A percentile compares a stretch with the other conserved stretches of the same genome.
Conservation (phyloP, 2,113 vertebrate species). For the Myrmecophaga tridactyla region DNA sequence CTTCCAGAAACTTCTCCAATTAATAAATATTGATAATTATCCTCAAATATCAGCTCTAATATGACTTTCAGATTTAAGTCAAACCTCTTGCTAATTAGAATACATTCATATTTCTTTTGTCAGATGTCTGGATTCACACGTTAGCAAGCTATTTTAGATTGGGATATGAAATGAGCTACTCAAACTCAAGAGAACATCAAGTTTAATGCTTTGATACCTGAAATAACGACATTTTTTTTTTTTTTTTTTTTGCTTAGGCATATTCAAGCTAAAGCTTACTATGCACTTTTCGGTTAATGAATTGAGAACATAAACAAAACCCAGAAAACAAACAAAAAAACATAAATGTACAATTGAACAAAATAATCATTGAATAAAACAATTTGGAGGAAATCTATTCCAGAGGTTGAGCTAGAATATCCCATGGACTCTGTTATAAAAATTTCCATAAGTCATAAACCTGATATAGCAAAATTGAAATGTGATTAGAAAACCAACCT, state of each 20-base stretch:
- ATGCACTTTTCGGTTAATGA: neutral
- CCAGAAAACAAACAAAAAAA: neutral
- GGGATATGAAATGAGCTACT: neutral
- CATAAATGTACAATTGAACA: neutral
- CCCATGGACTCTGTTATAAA: neutral
- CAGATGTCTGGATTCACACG: neutral
- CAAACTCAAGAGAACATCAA: neutral
- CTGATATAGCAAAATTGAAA: neutral
- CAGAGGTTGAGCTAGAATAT: neutral
- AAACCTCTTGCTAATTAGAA: neutral
- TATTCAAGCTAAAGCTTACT: neutral
- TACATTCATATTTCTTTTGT: neutral
- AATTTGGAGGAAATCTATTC: neutral
- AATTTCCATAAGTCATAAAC: constrained; percentile 2
- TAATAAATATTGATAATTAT: constrained; percentile 16
- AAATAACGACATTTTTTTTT: neutral
- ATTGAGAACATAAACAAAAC: neutral
- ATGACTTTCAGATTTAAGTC: neutral
- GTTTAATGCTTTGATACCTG: neutral
- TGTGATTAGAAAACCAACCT: neutral
- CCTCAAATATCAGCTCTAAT: neutral
- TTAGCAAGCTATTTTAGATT: constrained; percentile 10
- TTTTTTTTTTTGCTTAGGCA: neutral
- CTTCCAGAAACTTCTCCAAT: constrained; percentile 15
- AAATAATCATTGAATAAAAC: constrained; percentile 45